Evolutionary conservation across 1,140 invertebrate species (phyloP), one percentile per base, ranked within the genome.

Genomic region (Neodiprion lecontei): DNA sequence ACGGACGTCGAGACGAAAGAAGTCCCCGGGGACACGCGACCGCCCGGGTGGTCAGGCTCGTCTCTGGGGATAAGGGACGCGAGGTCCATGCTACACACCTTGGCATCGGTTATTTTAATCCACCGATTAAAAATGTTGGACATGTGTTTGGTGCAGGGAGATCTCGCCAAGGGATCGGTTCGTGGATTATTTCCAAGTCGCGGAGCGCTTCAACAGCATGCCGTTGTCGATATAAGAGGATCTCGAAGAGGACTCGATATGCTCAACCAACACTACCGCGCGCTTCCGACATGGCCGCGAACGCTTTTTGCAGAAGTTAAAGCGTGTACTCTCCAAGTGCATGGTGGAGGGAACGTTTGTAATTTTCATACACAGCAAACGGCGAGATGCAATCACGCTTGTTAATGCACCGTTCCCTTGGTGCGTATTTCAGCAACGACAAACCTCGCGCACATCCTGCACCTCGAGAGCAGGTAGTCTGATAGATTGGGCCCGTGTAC

Each of bases 121-220:
- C 81, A 72, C 77, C 80, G 86, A 88, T 87, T 88, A 86, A 88
- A 88, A 88, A 88, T 87, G 86, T 88, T 85, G 85, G 85, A 88
- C 85, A 87, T 84, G 83, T 87, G 85, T 88, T 86, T 82, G 78
- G 82, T 11, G 78, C 79, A 77, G 78, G 77, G 77, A 79, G 81
- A 86, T 84, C 80, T 80, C 77, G 78, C 77, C 76, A 77, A 75
- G 75, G 72, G 75, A 75, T 67, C 72, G 67, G 67, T 47, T 53
- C 69, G 71, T 76, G 78, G 81, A 82, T 83, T 81, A 81, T 72
- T 69, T 28, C 67, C 73, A 77, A 72, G 78, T 77, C 28, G 28
- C 28, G 28, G 28, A 40, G 28, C 28, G 28, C 28, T 40, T 40
- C 28, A 40, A 40, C 28, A 40, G 28, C 53, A 17, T 12, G 9